Conservation (phyloP, 2,888 invertebrate genomes). For the Choristoneura rosaceana region DNA sequence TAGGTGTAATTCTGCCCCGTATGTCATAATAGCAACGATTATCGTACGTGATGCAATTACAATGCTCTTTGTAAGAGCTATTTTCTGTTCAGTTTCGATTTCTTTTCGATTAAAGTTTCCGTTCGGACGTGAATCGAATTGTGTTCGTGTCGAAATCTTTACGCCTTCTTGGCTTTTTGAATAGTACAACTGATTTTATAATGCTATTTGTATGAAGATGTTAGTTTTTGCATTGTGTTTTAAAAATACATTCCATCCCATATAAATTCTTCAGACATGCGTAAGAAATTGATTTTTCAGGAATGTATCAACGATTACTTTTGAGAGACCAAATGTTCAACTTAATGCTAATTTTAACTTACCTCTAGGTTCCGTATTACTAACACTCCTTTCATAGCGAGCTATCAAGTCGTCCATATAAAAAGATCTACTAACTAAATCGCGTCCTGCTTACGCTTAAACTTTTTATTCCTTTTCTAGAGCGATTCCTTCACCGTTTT, state of each 20-base stretch:
- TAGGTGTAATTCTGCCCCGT: constrained; percentile 80
- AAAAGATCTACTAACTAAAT: constrained; percentile 19
- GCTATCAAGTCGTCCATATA: constrained; percentile 1
- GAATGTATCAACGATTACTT: neutral
- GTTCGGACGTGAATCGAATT: constrained; percentile 70
- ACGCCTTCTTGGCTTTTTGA: constrained; percentile 70
- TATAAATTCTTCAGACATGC: neutral
- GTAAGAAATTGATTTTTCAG: constrained; percentile 22
- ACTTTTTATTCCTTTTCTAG: constrained; percentile 22
- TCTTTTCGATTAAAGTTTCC: constrained; percentile 76
- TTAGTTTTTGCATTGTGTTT: constrained; percentile 24
- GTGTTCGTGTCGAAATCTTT: constrained; percentile 64
- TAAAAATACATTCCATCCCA: neutral
- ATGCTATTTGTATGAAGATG: constrained; percentile 19
- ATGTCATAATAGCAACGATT: constrained; percentile 84
- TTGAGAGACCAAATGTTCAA: neutral
- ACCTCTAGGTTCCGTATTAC: constrained; percentile 10
- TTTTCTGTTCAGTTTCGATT: constrained; percentile 72
- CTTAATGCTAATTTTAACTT: neutral
- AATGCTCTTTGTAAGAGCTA: constrained; percentile 71
- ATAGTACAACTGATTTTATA: constrained; percentile 44
- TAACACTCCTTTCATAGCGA: constrained; percentile 2
- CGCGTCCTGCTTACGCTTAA: constrained; percentile 20
- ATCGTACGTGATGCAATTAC: constrained; percentile 84
- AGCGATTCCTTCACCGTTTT: constrained; percentile 19